These are phyloP conservation scores for Deroptyus accipitrinus DNA, from an alignment of 2,113 vertebrate genomes.

Conservation along the genomic window DNA sequence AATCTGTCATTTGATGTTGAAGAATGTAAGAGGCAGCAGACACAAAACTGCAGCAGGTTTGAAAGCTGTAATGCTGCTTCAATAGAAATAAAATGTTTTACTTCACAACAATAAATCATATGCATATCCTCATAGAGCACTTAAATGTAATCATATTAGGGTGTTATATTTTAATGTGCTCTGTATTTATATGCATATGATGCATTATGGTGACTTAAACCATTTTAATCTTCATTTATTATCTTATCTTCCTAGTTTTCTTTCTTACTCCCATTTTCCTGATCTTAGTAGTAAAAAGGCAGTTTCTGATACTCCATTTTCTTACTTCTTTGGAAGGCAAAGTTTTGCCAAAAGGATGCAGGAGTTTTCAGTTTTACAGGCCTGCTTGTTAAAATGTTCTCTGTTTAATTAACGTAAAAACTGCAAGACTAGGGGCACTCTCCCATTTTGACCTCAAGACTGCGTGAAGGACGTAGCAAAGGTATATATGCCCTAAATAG, in stretches of 20 bases:
- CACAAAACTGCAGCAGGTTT: neutral
- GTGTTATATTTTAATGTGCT: neutral
- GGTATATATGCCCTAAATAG: neutral
- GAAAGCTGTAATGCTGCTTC: neutral
- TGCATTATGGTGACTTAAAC: neutral
- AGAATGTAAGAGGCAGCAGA: neutral
- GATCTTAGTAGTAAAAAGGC: neutral
- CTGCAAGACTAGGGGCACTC: neutral
- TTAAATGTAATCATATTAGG: neutral
- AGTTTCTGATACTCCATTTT: neutral
- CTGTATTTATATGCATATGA: neutral
- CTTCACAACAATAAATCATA: neutral
- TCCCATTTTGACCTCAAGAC: neutral
- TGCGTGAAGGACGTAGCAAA: neutral
- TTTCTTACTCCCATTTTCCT: neutral
- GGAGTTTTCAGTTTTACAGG: neutral
- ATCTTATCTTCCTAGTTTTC: neutral
- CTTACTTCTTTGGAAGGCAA: neutral
- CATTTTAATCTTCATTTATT: neutral
- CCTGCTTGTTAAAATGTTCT: neutral
- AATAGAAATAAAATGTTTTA: neutral
- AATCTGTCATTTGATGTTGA: conserved; percentile 10
- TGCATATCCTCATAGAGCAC: neutral
- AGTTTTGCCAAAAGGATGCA: neutral
- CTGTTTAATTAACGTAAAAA: neutral